phyloP scores from a whole-genome alignment of 2,797 vertebrate species.

The Chelon labrosus region DNA sequence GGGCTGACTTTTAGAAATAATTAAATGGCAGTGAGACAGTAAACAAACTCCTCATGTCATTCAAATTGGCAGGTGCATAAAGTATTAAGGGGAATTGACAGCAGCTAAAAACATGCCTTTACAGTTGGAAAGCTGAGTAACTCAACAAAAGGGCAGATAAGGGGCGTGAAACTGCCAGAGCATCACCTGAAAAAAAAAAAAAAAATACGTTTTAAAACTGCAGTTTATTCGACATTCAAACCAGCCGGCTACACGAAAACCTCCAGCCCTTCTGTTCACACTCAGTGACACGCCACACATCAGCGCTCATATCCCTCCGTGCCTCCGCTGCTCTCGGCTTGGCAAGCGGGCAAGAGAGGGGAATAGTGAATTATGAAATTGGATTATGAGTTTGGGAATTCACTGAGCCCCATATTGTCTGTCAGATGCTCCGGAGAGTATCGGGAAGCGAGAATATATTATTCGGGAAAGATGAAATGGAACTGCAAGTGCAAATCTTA shows the following conservation, averaged over 20 bases:
- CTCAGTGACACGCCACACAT: conserved; percentile 62
- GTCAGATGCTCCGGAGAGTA: conserved; percentile 63
- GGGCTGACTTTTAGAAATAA: conserved; percentile 24
- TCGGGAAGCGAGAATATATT: conserved; percentile 38
- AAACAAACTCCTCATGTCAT: conserved; percentile 29
- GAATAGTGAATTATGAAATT: conserved; percentile 76
- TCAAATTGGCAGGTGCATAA: background rate
- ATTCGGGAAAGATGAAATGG: conserved; percentile 36
- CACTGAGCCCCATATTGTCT: conserved; percentile 71
- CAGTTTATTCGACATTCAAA: conserved; percentile 40
- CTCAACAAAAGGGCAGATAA: conserved; percentile 26
- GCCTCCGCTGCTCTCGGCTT: conserved; percentile 59
- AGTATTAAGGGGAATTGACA: conserved; percentile 22
- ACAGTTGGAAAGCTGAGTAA: conserved; percentile 17
- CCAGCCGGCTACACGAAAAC: conserved; percentile 44
- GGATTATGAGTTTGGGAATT: conserved; percentile 76
- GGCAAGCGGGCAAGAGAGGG: conserved; percentile 56
- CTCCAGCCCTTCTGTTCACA: conserved; percentile 56
- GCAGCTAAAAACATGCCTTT: conserved; percentile 13
- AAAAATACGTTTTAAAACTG: conserved; percentile 14
- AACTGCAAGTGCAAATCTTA: conserved; percentile 38
- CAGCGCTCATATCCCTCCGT: conserved; percentile 58
- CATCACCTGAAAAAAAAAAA: conserved; percentile 31
- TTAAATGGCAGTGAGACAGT: conserved; percentile 9
- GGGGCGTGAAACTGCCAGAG: conserved; percentile 15